Conservation (phyloP, 2,113 vertebrate genomes). For the Malurus alboscapulatus region DNA sequence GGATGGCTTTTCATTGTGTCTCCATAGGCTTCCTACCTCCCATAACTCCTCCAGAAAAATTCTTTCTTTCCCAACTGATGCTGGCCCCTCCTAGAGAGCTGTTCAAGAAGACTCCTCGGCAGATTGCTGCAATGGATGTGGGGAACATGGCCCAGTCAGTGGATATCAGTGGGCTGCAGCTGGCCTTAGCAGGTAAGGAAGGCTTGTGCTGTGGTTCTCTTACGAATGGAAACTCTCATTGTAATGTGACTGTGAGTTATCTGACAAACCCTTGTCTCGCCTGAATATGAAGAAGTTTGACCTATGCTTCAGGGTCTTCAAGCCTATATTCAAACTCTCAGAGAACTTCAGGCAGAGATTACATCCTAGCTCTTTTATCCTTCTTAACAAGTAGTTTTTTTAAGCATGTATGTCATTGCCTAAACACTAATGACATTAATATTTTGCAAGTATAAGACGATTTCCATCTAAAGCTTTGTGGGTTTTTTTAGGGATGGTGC, state of each 20-base stretch:
- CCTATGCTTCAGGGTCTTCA: background rate
- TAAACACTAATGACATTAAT: background rate
- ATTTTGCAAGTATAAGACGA: background rate
- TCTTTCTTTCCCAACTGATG: constrained; percentile 98
- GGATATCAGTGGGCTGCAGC: constrained; percentile 95
- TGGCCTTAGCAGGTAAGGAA: constrained; percentile 87
- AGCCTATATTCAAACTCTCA: background rate
- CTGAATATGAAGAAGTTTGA: background rate
- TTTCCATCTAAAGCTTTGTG: background rate
- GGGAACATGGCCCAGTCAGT: constrained; percentile 88
- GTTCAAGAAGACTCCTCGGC: constrained; percentile 97
- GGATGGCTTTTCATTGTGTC: background rate
- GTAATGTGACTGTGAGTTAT: background rate
- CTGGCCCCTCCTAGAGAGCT: constrained; percentile 93
- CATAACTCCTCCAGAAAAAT: constrained; percentile 95
- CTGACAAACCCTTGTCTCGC: background rate
- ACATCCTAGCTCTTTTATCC: background rate
- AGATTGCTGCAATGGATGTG: constrained; percentile 93
- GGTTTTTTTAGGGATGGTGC: no score
- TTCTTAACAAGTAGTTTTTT: background rate
- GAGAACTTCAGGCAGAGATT: background rate
- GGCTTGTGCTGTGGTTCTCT: background rate
- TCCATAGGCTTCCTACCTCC: constrained; percentile 91
- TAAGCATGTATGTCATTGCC: background rate
- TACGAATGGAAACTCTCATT: background rate